Evolutionary conservation across 2,888 invertebrate genomes (phyloP).

Genomic region (Elmis aenea): DNA sequence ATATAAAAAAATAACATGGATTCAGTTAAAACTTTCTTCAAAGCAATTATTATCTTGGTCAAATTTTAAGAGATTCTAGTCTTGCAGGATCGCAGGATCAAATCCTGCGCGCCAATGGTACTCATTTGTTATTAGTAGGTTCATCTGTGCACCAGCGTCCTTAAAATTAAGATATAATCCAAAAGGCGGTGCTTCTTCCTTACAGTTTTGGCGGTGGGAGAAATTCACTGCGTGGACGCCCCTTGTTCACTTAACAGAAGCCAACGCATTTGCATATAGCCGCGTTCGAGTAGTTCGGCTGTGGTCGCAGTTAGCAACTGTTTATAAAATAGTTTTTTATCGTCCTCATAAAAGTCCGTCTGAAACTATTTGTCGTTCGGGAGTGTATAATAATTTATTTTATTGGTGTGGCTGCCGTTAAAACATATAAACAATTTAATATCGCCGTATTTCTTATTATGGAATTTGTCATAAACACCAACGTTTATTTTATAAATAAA

Average conservation of each 20-base stretch:
- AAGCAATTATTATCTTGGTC: no score
- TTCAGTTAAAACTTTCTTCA: no score
- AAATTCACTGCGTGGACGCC: constrained; percentile 10
- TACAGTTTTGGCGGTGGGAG: constrained; percentile 9
- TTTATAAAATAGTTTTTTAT: constrained; percentile 20
- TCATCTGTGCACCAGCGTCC: not conserved
- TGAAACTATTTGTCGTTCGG: constrained; percentile 8
- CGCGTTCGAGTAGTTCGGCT: constrained; percentile 13
- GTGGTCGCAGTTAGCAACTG: constrained; percentile 10
- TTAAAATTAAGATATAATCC: not conserved
- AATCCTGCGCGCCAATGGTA: no score
- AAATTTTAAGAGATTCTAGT: no score
- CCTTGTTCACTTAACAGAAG: constrained; percentile 4
- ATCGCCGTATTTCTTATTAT: constrained; percentile 12
- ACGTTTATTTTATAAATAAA: constrained; percentile 10
- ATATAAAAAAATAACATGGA: no score
- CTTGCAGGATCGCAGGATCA: no score
- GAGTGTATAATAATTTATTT: constrained; percentile 15
- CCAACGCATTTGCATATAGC: constrained; percentile 12
- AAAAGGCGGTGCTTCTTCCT: constrained; percentile 13
- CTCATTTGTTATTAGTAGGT: not conserved
- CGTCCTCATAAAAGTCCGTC: constrained; percentile 15
- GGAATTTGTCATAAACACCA: constrained; percentile 11
- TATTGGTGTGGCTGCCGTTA: constrained; percentile 14
- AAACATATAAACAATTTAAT: constrained; percentile 15